A percentile compares a stretch with the other conserved stretches of the same genome.
Evolutionary conservation across 2,888 invertebrate species (phyloP).

Genomic region (Pterostichus madidus): DNA sequence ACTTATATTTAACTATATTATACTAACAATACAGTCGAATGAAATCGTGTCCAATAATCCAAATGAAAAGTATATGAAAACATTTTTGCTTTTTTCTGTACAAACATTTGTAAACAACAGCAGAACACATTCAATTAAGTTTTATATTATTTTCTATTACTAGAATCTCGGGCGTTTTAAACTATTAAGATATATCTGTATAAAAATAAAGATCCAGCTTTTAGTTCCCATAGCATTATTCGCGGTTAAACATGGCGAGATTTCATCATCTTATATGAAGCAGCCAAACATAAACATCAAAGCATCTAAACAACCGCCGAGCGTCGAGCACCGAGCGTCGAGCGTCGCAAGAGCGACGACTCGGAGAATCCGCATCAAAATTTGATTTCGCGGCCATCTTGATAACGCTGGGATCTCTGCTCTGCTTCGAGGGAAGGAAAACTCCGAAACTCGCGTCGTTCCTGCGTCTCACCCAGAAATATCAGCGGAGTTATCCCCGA

Average conservation of each 20-base stretch:
- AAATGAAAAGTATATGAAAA: too few species aligned
- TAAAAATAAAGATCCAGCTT: slow-evolving; percentile 7
- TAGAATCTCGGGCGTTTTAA: too few species aligned
- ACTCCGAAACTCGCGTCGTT: slow-evolving; percentile 55
- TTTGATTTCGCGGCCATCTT: slow-evolving; percentile 64
- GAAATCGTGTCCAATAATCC: too few species aligned
- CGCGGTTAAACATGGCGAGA: slow-evolving; percentile 17
- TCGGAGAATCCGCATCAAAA: slow-evolving; percentile 59
- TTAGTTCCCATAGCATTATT: slow-evolving; percentile 27
- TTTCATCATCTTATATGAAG: slow-evolving; percentile 38
- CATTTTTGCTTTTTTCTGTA: too few species aligned
- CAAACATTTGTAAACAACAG: too few species aligned
- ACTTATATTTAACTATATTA: too few species aligned
- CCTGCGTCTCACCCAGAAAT: slow-evolving; percentile 29
- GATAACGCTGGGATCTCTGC: slow-evolving; percentile 58
- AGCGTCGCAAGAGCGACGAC: neutral
- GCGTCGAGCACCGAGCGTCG: neutral
- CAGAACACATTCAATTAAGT: too few species aligned
- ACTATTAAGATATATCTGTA: neutral
- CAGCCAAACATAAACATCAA: slow-evolving; percentile 47
- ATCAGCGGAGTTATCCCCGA: slow-evolving; percentile 26
- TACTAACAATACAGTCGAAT: too few species aligned
- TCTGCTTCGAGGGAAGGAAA: slow-evolving; percentile 50
- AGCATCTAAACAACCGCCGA: slow-evolving; percentile 33
- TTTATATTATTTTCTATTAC: too few species aligned